Percentiles rank a stretch among this genome's conserved stretches.
phyloP scores from a whole-genome alignment of 2,113 vertebrate species.

The Thalassoma bifasciatum region DNA sequence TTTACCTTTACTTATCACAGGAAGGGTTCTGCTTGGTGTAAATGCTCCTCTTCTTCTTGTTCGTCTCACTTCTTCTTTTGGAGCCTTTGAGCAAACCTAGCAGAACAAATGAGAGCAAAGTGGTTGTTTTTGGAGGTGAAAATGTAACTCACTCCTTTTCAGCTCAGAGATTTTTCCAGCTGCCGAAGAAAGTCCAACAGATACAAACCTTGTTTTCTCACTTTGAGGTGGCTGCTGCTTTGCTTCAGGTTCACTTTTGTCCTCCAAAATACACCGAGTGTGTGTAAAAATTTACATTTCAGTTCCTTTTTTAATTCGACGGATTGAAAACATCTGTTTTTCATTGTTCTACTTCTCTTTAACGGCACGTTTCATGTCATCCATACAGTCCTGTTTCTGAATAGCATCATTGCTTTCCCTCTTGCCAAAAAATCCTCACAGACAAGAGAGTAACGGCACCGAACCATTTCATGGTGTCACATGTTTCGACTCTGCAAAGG shows the following conservation, averaged over 20 bases:
- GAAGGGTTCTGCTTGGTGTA: constrained; percentile 42
- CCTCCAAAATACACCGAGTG: constrained; percentile 15
- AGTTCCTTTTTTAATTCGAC: constrained; percentile 4
- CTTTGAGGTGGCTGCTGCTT: constrained; percentile 35
- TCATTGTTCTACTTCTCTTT: neutral
- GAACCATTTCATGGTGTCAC: constrained; percentile 74
- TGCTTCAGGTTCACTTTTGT: neutral
- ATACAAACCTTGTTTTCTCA: constrained; percentile 48
- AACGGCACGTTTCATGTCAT: constrained; percentile 18
- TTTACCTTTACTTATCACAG: constrained; percentile 58
- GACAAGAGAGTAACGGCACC: constrained; percentile 73
- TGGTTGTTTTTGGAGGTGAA: constrained; percentile 61
- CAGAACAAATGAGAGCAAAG: constrained; percentile 66
- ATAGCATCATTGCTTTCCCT: constrained; percentile 18
- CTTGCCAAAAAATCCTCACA: constrained; percentile 33
- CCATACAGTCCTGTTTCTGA: constrained; percentile 30
- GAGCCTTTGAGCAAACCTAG: constrained; percentile 59
- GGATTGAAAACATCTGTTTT: neutral
- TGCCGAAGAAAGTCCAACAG: constrained; percentile 45
- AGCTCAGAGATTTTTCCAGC: constrained; percentile 47
- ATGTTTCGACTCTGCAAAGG: constrained; percentile 62
- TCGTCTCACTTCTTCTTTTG: constrained; percentile 39
- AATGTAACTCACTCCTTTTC: constrained; percentile 59
- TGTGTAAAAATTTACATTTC: neutral
- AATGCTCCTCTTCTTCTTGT: constrained; percentile 48